Evolutionary conservation across 2,113 vertebrate species (phyloP), one percentile per base, ranked within the genome.

Genomic region (Crocuta crocuta): DNA sequence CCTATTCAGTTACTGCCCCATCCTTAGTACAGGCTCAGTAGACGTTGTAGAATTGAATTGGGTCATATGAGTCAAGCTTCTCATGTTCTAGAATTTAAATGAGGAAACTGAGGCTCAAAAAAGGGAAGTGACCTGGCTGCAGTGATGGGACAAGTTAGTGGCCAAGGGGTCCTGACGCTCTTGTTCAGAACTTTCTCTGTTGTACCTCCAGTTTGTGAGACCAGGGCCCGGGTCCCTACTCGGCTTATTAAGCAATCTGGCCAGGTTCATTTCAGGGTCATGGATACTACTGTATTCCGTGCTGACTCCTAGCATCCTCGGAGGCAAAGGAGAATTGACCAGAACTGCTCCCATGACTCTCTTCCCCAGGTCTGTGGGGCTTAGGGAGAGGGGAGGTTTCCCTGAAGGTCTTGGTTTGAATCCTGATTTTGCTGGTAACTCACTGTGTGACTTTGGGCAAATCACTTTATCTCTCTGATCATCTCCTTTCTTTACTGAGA

Each of bases 401-500:
- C 39, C 39, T 39, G 86, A 96, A 91, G 70, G 15, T 68, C 70
- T 79, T 83, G 31, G 26, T 48, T 93, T 3, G 6, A 89, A 39
- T 71, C 50, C 35, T 71, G 33, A 76, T 43, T 95, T 78, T 82
- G 31, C 86, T 73, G 58, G 66, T 45, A 79, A 81, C 58, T 93
- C 11, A 31, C 33, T 33, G 12, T 76, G 50, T 89, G 82, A 89
- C 81, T 85, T 95, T 39, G 73, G 74, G 31, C 45, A 86, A 86
- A 79, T 70, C 58, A 35, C 45, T 95, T 93, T 21, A 45, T 55
- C 6, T 94, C 13, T 95, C 94, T 86, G 66, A 43, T 74, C 74
- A 17, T 76, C 65, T 15, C 8, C 63, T 94, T 92, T 74, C 65
- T 86, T 97, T 91, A 58, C 65, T 15, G 66, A 93, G 74, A 70